A percentile compares a stretch with the other conserved stretches of the same genome.
Evolutionary conservation across 2,113 vertebrate genomes (phyloP).

Genomic region (Fulica atra): DNA sequence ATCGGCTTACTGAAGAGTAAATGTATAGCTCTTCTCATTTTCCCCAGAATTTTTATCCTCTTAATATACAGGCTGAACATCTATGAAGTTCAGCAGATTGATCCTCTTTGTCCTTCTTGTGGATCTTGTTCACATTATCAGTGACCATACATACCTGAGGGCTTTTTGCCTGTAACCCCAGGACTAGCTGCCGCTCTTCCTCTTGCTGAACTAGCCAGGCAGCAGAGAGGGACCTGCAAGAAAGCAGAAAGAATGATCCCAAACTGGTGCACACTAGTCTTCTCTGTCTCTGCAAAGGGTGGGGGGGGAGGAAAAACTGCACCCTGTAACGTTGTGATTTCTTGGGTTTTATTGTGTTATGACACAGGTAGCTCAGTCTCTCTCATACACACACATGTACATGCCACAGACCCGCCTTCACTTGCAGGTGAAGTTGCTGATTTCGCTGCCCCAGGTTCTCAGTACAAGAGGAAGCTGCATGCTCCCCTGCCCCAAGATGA

Average conservation of each 20-base stretch:
- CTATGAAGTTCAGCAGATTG: background rate
- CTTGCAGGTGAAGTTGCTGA: background rate
- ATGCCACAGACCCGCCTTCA: background rate
- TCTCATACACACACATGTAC: accelerated
- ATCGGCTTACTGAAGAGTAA: background rate
- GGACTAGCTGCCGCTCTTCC: background rate
- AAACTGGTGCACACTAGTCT: background rate
- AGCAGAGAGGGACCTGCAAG: background rate
- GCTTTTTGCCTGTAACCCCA: background rate
- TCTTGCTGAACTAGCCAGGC: background rate
- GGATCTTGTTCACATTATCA: background rate
- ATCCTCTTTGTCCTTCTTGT: background rate
- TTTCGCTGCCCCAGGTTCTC: background rate
- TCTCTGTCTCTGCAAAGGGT: background rate
- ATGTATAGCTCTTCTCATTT: background rate
- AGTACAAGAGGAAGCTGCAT: background rate
- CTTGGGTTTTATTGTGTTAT: background rate
- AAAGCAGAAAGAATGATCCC: background rate
- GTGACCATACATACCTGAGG: too few species aligned
- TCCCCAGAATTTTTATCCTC: background rate
- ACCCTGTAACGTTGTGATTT: background rate
- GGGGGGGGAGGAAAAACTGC: background rate
- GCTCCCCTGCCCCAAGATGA: background rate
- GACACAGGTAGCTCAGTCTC: background rate
- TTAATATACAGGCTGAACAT: background rate